Evolutionary conservation across 2,888 invertebrate genomes (phyloP).

Genomic region (Steromphala cineraria): DNA sequence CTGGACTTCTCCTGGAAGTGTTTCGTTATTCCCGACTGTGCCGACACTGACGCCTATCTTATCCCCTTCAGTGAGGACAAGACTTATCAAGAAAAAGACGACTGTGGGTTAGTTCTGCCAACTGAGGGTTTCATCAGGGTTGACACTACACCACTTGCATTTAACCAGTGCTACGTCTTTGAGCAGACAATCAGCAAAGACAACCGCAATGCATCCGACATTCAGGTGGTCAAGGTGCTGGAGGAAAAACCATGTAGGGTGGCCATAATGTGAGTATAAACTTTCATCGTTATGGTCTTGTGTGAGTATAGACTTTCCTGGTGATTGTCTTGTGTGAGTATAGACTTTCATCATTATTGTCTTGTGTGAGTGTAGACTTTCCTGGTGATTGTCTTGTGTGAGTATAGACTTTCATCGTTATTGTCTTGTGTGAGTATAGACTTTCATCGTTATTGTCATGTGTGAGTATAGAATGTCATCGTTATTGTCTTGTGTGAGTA

Average conservation of each 20-base stretch:
- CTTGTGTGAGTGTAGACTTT: no score
- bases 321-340: no score
- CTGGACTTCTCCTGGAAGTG: slow-evolving; percentile 25
- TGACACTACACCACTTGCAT: background rate
- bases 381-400: no score
- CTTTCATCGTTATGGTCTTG: background rate
- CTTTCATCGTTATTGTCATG: no score
- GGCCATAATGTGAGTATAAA: slow-evolving; percentile 5
- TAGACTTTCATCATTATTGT: no score
- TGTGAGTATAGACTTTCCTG: no score
- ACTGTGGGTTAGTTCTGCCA: background rate
- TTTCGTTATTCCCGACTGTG: background rate
- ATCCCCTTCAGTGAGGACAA: background rate
- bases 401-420: no score
- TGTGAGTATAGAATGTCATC: no score
- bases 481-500: no score
- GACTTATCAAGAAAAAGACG: background rate
- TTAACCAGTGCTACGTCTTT: background rate
- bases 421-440: no score
- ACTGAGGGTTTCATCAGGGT: background rate
- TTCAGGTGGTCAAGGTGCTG: background rate
- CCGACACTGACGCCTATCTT: background rate
- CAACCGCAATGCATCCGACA: background rate
- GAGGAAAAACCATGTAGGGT: background rate
- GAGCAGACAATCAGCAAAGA: slow-evolving; percentile 4